Evolutionary conservation across 2,797 vertebrate genomes (phyloP), one percentile per base, ranked within the genome.

Genomic region (Crax fasciolata): DNA sequence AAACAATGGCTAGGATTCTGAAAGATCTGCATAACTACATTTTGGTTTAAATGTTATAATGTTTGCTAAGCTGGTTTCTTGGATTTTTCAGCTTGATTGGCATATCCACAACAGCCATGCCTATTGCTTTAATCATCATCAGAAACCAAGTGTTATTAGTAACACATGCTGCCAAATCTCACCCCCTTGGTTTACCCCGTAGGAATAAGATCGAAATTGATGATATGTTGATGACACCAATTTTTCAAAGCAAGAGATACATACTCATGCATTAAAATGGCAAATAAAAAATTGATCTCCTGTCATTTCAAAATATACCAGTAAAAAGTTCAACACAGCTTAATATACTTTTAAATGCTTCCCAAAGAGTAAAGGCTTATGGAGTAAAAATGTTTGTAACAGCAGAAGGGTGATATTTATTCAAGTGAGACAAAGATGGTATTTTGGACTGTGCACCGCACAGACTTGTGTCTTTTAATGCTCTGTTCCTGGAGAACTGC

Each of bases 101-200:
- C n/a, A 30, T 59, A 27, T 70, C 88, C 38, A 30, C 63, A 52
- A 62, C 52, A 94, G 72, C 79, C 44, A 44, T 80, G 51, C 52
- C 74, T 91, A 49, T 70, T 79, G 66, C 84, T 93, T 94, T 94
- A 90, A 88, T 91, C 84, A 75, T 57, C 61, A 87, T 89, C 75
- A 91, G 85, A 92, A 93, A 76, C 48, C 55, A 62, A 24, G 15
- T 59, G 35, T 82, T 71, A 54, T 62, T 89, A 82, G 35, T 58
- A 84, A 87, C n/a, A 67, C 92, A 62, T 35, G 39, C 43, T 77
- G 17, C 81, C 73, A 79, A 72, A 90, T 51, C 57, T 57, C 76
- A 54, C 27, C 63, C 27, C 63, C 32, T 57, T 62, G 39, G n/a
- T 72, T 90, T 91, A 76, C 58, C 65, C 62, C 63, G 57, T 43